Base-by-base conservation (phyloP, 2,113 vertebrate genomes). In the Neomonachus schauinslandi region DNA sequence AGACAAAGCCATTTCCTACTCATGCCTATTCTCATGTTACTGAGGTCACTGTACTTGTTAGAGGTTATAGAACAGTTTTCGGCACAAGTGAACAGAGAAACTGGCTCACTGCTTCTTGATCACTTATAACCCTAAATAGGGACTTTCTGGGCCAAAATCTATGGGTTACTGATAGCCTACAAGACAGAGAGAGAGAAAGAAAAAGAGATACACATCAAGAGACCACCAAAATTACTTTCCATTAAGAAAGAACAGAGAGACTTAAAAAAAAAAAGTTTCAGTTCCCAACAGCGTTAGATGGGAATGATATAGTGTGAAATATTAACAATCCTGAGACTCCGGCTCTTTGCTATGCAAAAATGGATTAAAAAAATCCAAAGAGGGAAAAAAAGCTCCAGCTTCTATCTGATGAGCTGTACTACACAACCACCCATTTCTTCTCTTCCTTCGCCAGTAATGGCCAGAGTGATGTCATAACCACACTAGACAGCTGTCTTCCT, bases 401-500 rank as follows among this genome's bases (percentile, higher is more conserved):
- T 84, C 81, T 18, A 22, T 49, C 49, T 49, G 51, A 87, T 9
- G 63, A 77, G 93, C 67, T 72, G 4, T 10, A 36, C 80, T 42
- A 12, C 5, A 61, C 69, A 59, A 84, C 71, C 96, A 49, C 82
- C 59, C 71, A 53, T 65, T 69, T 24, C 94, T 89, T 79, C 63
- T 89, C 97, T 83, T 91, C 97, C 96, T 96, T 42, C 63, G 65
- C 97, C 93, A 94, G 11, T 51, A 85, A 89, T 42, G 94, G 95
- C 88, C 69, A 61, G 95, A 96, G 86, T 92, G 97, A 95, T 1
- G 4, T 91, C 85, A 93, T 85, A 84, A 82, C 91, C 97, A 93
- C 84, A 57, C 2, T 14, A 61, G 94, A 95, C 77, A 97, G 97
- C 97, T 98, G 95, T 15, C 97, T 97, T 96, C 98, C 88, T 84